These are phyloP conservation scores for Chrysoperla carnea DNA, from an alignment of 1,140 invertebrate species.

Conservation along the genomic window DNA sequence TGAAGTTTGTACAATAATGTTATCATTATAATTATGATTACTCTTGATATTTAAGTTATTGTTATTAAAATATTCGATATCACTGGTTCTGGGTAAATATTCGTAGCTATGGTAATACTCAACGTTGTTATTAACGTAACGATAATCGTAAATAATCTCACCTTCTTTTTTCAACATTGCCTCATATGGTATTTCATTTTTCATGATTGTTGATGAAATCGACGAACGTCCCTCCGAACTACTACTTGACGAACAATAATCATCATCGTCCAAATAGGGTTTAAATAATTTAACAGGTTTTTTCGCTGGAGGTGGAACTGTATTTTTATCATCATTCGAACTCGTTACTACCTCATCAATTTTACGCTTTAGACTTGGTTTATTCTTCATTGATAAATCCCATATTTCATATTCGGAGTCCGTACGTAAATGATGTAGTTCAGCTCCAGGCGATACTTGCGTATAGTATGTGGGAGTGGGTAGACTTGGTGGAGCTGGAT, in stretches of 20 bases:
- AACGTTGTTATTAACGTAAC: background rate
- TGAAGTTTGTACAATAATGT: slow-evolving; percentile 1
- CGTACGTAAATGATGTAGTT: slow-evolving; percentile 6
- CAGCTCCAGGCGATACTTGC: background rate
- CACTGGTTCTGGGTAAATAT: background rate
- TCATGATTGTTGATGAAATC: background rate
- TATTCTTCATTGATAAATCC: slow-evolving; percentile 27
- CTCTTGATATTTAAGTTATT: background rate
- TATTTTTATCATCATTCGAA: slow-evolving; percentile 6
- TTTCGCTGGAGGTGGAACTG: slow-evolving; percentile 8
- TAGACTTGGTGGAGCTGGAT: slow-evolving; percentile 27
- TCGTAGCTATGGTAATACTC: background rate
- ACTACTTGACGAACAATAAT: background rate
- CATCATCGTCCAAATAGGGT: slow-evolving; percentile 38
- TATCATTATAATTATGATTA: background rate
- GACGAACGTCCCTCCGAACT: background rate
- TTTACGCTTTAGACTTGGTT: slow-evolving; percentile 9
- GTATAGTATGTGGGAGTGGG: slow-evolving; percentile 20
- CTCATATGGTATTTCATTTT: background rate
- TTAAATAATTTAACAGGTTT: slow-evolving; percentile 45
- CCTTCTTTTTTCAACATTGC: background rate
- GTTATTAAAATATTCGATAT: too few relatives aligned
- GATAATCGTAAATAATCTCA: background rate
- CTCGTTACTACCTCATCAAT: slow-evolving; percentile 10
- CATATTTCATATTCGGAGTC: slow-evolving; percentile 22